These are phyloP conservation scores for Hydrozoanthus gracilis DNA, from an alignment of 92 coral and sea anemone species.

Conservation along the genomic window DNA sequence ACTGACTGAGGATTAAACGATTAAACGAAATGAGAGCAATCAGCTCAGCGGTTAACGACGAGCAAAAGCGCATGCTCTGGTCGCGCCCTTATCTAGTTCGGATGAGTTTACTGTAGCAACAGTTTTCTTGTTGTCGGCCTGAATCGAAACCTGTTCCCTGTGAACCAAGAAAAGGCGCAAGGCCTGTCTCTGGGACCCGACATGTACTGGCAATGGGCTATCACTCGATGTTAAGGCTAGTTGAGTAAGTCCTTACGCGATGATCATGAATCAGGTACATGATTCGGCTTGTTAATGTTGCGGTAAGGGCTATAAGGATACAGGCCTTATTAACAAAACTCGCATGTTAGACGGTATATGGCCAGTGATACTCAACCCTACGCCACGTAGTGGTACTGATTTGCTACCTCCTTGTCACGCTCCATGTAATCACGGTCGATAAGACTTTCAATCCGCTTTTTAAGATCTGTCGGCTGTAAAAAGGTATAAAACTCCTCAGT, in stretches of 20 bases:
- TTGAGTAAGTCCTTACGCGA: not conserved
- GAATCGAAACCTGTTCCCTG: not conserved
- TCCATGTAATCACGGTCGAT: constrained; percentile 99
- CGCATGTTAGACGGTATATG: not conserved
- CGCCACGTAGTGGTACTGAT: constrained; percentile 98
- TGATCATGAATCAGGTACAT: not conserved
- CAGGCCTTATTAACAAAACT: constrained; percentile 23
- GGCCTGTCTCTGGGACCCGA: not conserved
- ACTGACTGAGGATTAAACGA: too few species aligned
- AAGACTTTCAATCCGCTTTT: constrained; percentile 98
- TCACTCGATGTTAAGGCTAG: constrained; percentile 1
- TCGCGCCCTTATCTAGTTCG: not conserved
- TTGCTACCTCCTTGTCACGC: constrained; percentile 93
- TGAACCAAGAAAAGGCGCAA: not conserved
- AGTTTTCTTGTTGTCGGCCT: not conserved
- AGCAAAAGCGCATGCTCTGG: not conserved
- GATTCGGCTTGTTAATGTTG: not conserved
- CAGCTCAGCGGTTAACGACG: not conserved
- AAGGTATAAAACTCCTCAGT: not conserved
- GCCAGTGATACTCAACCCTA: constrained; percentile 16
- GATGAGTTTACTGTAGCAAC: not conserved
- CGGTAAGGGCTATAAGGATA: not conserved
- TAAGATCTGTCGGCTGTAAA: constrained; percentile 92
- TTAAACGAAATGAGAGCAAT: too few species aligned
- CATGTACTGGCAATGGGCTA: not conserved